phyloP scores from a whole-genome alignment of 2,888 invertebrate genomes.

The Rhorus exstirpatorius region DNA sequence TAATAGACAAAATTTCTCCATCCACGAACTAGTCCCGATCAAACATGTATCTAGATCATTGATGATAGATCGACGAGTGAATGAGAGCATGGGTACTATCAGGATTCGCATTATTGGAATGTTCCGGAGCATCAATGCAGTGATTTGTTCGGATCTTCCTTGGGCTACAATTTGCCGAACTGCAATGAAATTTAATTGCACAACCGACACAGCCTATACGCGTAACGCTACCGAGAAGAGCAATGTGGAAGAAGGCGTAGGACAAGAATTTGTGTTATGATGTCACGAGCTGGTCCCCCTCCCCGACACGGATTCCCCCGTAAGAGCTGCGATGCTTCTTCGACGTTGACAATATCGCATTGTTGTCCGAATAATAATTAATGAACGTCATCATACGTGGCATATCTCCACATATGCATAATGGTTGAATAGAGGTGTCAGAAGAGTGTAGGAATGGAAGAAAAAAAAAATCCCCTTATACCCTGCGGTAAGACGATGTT shows the following conservation, averaged over 20 bases:
- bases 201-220: not conserved
- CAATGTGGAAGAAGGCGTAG: constrained; percentile 66
- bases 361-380: constrained; percentile 66
- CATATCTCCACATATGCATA: not conserved
- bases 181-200: constrained; percentile 8
- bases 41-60: not conserved
- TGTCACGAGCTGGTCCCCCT: constrained; percentile 49
- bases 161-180: not conserved
- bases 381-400: constrained; percentile 36
- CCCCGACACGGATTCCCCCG: constrained; percentile 13
- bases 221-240: not conserved
- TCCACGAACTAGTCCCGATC: constrained; percentile 34
- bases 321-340: constrained; percentile 11
- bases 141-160: not conserved
- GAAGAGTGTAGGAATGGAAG: not conserved
- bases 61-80: too few species aligned
- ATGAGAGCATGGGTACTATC: not conserved
- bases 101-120: not conserved
- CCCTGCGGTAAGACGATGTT: constrained; percentile 3
- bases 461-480: constrained; percentile 3
- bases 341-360: constrained; percentile 54
- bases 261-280: constrained; percentile 71
- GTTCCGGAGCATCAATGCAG: not conserved
- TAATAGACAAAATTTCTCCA: constrained; percentile 3
- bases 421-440: constrained; percentile 1